Base-by-base conservation (phyloP, 2,113 vertebrate species). In the Hystrix brachyura region DNA sequence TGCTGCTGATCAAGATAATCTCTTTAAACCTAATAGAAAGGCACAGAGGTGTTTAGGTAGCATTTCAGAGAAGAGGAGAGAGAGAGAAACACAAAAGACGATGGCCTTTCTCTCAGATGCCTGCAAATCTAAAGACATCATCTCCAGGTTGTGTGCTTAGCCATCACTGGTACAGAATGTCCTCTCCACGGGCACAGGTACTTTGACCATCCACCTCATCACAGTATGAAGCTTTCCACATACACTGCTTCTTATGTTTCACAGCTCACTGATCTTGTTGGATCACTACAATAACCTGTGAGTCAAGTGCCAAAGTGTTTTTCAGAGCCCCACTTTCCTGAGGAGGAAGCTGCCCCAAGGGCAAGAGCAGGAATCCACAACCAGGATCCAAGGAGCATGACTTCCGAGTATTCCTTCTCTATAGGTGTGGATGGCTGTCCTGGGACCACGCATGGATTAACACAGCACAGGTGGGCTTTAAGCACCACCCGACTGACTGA, bases 401-500 rank as follows among this genome's bases (percentile, higher is more conserved):
- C 15, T 21, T 43, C 34, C 32, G 27, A 38, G 46, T 2, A 23
- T 17, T 43, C 17, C 57, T 27, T 43, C 76, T 21, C 72, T 9
- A 0, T 51, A 46, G 51, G 71, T 46, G 1, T 15, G 5, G 51
- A 8, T 0, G 27, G 25, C 11, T 67, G 53, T 71, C 84, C 7
- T 34, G 21, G 48, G 10, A 15, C 29, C 38, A 11, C 3, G 3
- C 15, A 1, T 0, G 38, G 10, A 11, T 1, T 4, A 48, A n/a
- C 18, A 7, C 0, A 4, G 51, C 5, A 0, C 18, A 17, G 27
- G 32, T 51, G 5, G 38, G 32, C 51, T 18, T 11, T 14, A 57
- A 34, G 59, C 12, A 4, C 55, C 10, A 9, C 32, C 17, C 5
- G 3, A 4, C 11, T 4, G 5, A 4, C 15, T 3, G 2, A 15